These are phyloP conservation scores for Yponomeuta cagnagella DNA, from an alignment of 2,888 invertebrate species.

Conservation along the genomic window DNA sequence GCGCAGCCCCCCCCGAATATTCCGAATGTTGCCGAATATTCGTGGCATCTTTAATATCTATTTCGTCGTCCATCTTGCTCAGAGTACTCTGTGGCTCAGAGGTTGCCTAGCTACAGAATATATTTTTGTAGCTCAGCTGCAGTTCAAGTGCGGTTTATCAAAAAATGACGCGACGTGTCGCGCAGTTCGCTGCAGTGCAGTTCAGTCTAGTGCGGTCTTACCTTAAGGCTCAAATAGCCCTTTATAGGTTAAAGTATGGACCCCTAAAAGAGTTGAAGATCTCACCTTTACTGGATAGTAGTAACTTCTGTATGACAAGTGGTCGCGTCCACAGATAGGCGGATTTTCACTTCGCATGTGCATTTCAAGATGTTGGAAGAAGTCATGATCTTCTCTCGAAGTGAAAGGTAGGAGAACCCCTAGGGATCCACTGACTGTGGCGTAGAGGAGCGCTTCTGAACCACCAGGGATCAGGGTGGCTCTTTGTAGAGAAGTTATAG, in stretches of 20 bases:
- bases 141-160: too few relatives aligned
- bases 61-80: too few relatives aligned
- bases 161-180: too few relatives aligned
- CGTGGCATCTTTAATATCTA: too few relatives aligned
- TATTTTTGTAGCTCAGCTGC: too few relatives aligned
- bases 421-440: slow-evolving; percentile 94
- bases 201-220: too few relatives aligned
- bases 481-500: slow-evolving; percentile 95
- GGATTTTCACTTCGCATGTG: slow-evolving; percentile 98
- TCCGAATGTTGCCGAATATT: too few relatives aligned
- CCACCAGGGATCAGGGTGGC: slow-evolving; percentile 98
- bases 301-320: slow-evolving; percentile 96
- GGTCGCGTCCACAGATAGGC: slow-evolving; percentile 97
- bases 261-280: background rate
- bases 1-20: too few relatives aligned
- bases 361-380: slow-evolving; percentile 99
- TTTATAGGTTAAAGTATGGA: background rate
- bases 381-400: slow-evolving; percentile 97
- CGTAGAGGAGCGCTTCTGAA: slow-evolving; percentile 96
- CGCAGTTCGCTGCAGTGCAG: too few relatives aligned
- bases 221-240: too few relatives aligned
- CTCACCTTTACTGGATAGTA: slow-evolving; percentile 96
- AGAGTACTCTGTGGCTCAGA: too few relatives aligned
- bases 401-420: slow-evolving; percentile 96
- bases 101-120: too few relatives aligned